These are phyloP conservation scores for Toxostoma redivivum DNA, from an alignment of 2,113 vertebrate genomes.

Conservation along the genomic window DNA sequence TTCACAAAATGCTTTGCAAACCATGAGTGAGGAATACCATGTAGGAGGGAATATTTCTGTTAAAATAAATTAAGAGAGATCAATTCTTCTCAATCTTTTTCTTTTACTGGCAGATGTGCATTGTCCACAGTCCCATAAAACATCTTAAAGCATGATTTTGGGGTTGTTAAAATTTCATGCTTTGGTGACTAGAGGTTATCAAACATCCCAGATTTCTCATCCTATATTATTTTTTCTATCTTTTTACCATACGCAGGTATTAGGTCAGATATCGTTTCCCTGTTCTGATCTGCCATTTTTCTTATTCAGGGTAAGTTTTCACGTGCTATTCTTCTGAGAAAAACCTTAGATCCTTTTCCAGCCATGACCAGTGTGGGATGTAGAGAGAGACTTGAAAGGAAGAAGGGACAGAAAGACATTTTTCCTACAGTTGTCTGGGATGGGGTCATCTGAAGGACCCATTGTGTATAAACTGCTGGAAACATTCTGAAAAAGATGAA, in stretches of 20 bases:
- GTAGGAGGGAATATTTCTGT: background rate
- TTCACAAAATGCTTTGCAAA: background rate
- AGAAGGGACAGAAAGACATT: background rate
- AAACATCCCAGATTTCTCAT: background rate
- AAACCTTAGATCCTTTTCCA: background rate
- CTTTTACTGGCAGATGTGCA: background rate
- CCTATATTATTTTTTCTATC: background rate
- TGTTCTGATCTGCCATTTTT: background rate
- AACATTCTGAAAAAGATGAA: background rate
- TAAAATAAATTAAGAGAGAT: background rate
- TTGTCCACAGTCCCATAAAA: background rate
- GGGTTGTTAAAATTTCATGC: background rate
- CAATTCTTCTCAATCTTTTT: background rate
- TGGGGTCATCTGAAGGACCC: background rate
- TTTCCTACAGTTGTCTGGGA: background rate
- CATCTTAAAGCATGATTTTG: background rate
- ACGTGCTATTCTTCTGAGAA: background rate
- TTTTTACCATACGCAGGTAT: background rate
- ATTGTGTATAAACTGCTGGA: background rate
- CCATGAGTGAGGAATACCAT: background rate
- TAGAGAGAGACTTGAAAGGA: background rate
- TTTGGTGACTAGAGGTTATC: background rate
- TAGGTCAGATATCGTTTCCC: background rate
- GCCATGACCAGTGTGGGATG: background rate
- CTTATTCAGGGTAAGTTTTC: background rate